These are phyloP conservation scores for Ophioninae sp. DNA, from an alignment of 2,888 invertebrate species.

Conservation along the genomic window DNA sequence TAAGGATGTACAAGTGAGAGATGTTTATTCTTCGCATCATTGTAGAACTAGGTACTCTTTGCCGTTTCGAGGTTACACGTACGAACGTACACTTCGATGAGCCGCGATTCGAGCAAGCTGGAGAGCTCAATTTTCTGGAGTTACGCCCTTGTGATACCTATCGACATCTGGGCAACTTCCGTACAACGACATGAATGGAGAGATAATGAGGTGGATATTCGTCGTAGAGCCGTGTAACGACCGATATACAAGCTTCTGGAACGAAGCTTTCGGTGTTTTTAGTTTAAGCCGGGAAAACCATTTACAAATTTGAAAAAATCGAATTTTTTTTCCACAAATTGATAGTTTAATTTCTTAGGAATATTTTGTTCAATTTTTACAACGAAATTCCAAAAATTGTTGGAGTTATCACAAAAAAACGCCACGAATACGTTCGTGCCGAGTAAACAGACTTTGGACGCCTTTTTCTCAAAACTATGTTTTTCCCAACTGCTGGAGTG, in stretches of 20 bases:
- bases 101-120: neutral
- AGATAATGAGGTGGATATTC: conserved; percentile 47
- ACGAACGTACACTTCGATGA: no score
- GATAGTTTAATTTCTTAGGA: no score
- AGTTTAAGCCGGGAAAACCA: neutral
- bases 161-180: neutral
- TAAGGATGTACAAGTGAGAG: conserved; percentile 53
- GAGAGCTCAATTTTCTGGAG: neutral
- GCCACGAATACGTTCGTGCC: no score
- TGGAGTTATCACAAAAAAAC: no score
- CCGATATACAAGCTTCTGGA: neutral
- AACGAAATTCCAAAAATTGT: no score
- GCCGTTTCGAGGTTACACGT: conserved; percentile 17
- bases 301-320: no score
- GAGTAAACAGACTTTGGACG: no score
- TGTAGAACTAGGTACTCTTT: conserved; percentile 38
- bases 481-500: no score
- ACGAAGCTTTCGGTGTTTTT: neutral
- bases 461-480: no score
- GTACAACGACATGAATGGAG: conserved; percentile 51
- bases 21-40: conserved; percentile 61
- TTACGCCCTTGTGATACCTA: neutral
- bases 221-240: neutral
- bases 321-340: no score
- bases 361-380: no score